Evolutionary conservation across 2,113 vertebrate genomes (phyloP).

Genomic region (Apus apus): DNA sequence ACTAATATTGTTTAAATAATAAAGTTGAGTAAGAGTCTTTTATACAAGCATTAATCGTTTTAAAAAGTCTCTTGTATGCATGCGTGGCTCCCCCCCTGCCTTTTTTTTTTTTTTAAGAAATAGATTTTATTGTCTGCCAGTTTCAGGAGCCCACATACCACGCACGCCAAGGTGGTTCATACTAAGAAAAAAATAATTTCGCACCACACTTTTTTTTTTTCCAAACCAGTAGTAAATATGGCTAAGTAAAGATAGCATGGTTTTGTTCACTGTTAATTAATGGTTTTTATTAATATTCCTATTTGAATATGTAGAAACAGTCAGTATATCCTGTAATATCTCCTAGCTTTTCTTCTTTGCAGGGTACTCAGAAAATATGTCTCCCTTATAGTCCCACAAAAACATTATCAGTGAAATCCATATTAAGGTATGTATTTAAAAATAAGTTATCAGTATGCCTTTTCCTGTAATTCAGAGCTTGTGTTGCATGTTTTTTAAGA

Average conservation of each 20-base stretch:
- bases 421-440: slow-evolving; percentile 88
- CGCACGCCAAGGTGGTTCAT: neutral
- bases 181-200: neutral
- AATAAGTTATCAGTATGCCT: neutral
- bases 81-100: neutral
- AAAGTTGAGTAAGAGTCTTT: neutral
- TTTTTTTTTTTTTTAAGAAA: neutral
- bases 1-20: neutral
- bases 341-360: slow-evolving; percentile 30
- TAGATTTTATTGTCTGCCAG: neutral
- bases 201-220: neutral
- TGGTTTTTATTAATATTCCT: neutral
- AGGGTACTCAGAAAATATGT: slow-evolving; percentile 98
- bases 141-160: neutral
- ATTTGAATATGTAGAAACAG: neutral
- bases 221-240: neutral
- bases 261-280: neutral
- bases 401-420: slow-evolving; percentile 98
- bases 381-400: slow-evolving; percentile 98
- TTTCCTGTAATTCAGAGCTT: neutral
- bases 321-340: neutral
- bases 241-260: neutral
- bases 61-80: neutral
- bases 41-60: neutral
- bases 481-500: neutral